These are phyloP conservation scores for Coilia nasus DNA, from an alignment of 2,797 vertebrate genomes.

Conservation along the genomic window DNA sequence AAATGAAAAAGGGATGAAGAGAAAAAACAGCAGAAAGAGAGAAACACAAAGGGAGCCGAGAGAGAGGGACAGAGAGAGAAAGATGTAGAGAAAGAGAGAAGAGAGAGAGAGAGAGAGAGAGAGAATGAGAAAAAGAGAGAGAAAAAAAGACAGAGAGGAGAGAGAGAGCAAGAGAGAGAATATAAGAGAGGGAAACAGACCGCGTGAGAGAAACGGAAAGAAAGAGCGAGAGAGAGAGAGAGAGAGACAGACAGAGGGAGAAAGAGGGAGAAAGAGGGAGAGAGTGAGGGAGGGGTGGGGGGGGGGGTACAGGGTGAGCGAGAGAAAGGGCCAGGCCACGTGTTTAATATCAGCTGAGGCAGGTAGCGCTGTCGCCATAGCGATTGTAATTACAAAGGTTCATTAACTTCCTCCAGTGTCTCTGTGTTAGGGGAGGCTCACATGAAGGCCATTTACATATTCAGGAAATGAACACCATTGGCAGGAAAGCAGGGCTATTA, in stretches of 20 bases:
- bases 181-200: neutral
- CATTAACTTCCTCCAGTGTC: slow-evolving; percentile 88
- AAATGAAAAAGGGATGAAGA: no score
- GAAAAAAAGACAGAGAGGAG: slow-evolving; percentile 57
- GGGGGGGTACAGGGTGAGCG: slow-evolving; percentile 39
- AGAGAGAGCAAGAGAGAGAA: neutral
- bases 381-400: slow-evolving; percentile 90
- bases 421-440: slow-evolving; percentile 80
- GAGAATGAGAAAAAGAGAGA: slow-evolving; percentile 27
- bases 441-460: slow-evolving; percentile 90
- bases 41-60: neutral
- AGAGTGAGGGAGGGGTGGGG: slow-evolving; percentile 50
- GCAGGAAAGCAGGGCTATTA: slow-evolving; percentile 81
- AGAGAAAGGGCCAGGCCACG: slow-evolving; percentile 57
- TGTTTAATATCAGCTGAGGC: slow-evolving; percentile 81
- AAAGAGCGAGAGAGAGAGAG: neutral
- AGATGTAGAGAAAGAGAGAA: neutral
- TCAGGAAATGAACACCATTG: slow-evolving; percentile 85
- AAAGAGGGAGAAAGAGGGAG: neutral
- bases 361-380: slow-evolving; percentile 83
- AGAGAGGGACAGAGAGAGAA: neutral
- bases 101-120: neutral
- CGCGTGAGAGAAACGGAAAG: neutral
- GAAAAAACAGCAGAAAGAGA: neutral
- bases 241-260: no score